Conservation (phyloP, 2,888 invertebrate species). For the Automeris io region DNA sequence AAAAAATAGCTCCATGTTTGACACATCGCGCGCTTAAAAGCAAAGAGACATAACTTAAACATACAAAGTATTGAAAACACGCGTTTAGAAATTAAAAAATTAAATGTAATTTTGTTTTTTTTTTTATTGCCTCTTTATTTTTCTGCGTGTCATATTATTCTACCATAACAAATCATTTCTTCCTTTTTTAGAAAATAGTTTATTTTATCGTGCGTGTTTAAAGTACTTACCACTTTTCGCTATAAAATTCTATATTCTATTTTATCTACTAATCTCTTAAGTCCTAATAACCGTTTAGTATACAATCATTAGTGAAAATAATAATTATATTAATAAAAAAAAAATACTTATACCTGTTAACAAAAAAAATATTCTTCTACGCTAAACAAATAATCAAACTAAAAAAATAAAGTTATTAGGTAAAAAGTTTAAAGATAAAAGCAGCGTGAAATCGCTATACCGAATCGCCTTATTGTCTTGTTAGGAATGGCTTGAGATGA, state of each 20-base stretch:
- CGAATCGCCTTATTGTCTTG: constrained; percentile 49
- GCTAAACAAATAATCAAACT: constrained; percentile 55
- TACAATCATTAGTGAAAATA: constrained; percentile 49
- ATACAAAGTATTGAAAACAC: background rate
- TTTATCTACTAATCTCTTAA: constrained; percentile 57
- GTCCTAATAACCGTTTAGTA: constrained; percentile 57
- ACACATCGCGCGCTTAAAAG: too few species aligned
- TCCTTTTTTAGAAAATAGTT: constrained; percentile 30
- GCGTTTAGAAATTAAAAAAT: background rate
- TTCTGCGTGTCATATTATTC: constrained; percentile 22
- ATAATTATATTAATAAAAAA: constrained; percentile 27
- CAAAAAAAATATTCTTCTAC: constrained; percentile 72
- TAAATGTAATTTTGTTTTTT: background rate
- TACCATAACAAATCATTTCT: constrained; percentile 22
- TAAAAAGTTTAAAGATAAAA: constrained; percentile 41
- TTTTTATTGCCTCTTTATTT: constrained; percentile 11
- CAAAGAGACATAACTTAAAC: too few species aligned
- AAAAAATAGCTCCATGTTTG: background rate
- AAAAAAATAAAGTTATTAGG: constrained; percentile 56
- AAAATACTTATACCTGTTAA: constrained; percentile 60
- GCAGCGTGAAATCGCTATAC: constrained; percentile 49
- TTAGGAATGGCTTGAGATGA: constrained; percentile 40
- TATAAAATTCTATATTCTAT: constrained; percentile 48
- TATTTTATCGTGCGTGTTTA: constrained; percentile 43
- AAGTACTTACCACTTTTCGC: constrained; percentile 48